A percentile compares a stretch with the other conserved stretches of the same genome.
Conservation (phyloP, 1,140 invertebrate genomes). For the Drosophila novamexicana region DNA sequence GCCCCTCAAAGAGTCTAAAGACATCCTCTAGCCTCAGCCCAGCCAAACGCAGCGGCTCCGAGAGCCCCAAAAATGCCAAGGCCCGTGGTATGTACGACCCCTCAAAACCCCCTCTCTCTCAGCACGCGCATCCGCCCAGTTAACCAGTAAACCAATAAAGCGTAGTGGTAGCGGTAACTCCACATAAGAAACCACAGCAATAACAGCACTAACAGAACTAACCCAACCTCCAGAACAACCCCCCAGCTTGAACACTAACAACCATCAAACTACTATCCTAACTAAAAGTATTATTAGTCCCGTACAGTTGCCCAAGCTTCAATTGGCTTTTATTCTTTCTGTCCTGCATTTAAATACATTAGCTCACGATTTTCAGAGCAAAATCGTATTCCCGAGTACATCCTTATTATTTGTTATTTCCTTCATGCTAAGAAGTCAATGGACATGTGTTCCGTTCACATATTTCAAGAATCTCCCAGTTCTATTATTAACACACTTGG, state of each 20-base stretch:
- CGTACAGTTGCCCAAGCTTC: too few relatives aligned
- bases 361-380: too few relatives aligned
- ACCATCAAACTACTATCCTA: constrained; percentile 6
- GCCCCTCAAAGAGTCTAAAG: constrained; percentile 93
- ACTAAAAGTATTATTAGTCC: too few relatives aligned
- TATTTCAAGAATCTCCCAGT: too few relatives aligned
- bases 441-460: too few relatives aligned
- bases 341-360: too few relatives aligned
- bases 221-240: constrained; percentile 12
- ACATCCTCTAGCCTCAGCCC: constrained; percentile 93
- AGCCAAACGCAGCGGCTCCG: constrained; percentile 93
- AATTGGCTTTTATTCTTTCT: too few relatives aligned
- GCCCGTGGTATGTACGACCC: constrained; percentile 70
- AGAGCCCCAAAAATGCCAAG: constrained; percentile 85
- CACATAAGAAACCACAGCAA: constrained; percentile 1
- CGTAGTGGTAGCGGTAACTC: constrained; percentile 26
- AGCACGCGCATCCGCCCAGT: constrained; percentile 4
- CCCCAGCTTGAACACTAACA: constrained; percentile 10
- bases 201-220: constrained; percentile 21
- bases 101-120: background rate
- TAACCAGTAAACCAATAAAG: constrained; percentile 16
- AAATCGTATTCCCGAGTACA: too few relatives aligned
- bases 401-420: too few relatives aligned
- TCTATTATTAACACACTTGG: too few relatives aligned
- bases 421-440: too few relatives aligned